Percentiles rank a stretch among this genome's conserved stretches.
Conservation (phyloP, 2,888 invertebrate genomes). For the Dastarcus helophoroides region DNA sequence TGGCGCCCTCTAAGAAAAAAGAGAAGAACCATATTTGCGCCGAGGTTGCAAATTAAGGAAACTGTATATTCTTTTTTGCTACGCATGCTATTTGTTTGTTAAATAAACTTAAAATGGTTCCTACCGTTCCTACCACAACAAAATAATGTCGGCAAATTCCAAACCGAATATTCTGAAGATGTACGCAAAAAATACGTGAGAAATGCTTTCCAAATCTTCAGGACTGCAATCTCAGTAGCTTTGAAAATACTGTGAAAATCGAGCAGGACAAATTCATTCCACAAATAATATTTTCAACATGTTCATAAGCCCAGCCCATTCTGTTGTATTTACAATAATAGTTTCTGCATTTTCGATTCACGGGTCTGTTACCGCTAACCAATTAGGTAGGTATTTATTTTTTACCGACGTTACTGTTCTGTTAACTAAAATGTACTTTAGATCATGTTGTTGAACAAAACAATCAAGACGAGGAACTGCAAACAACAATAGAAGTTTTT, state of each 20-base stretch:
- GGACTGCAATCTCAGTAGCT: too few species aligned
- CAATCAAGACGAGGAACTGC: constrained; percentile 18
- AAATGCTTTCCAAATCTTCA: too few species aligned
- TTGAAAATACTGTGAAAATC: too few species aligned
- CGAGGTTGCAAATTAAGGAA: too few species aligned
- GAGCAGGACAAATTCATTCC: too few species aligned
- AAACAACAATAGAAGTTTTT: constrained; percentile 10
- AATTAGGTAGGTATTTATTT: constrained; percentile 27
- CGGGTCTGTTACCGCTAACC: constrained; percentile 24
- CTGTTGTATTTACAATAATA: constrained; percentile 25
- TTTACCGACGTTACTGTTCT: constrained; percentile 3
- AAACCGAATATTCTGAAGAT: constrained; percentile 22
- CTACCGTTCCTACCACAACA: constrained; percentile 28
- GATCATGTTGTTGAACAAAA: background rate
- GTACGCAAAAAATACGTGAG: constrained; percentile 21
- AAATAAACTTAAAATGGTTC: too few species aligned
- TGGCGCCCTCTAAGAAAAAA: too few species aligned
- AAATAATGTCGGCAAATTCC: constrained; percentile 27
- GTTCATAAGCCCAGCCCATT: constrained; percentile 37
- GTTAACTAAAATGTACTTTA: background rate
- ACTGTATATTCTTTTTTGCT: too few species aligned
- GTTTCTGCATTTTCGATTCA: constrained; percentile 25
- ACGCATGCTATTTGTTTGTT: too few species aligned
- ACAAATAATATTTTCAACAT: constrained; percentile 36
- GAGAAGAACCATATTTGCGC: too few species aligned